A percentile compares a stretch with the other conserved stretches of the same genome.
Evolutionary conservation across 2,888 invertebrate genomes (phyloP).

Genomic region (Chorisops tibialis): DNA sequence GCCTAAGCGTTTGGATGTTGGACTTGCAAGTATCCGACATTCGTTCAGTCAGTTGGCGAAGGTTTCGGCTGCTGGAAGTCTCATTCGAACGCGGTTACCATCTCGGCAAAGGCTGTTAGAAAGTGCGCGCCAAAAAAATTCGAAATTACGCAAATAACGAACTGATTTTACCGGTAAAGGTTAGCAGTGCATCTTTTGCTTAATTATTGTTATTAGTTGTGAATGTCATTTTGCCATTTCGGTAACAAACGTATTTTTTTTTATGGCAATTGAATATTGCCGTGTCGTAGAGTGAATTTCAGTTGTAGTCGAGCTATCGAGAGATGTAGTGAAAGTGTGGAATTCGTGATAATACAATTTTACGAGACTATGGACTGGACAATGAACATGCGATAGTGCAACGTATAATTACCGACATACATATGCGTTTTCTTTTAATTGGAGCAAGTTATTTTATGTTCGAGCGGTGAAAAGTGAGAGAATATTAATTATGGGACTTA

Average conservation of each 20-base stretch:
- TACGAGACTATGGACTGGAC: not conserved
- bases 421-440: slow-evolving; percentile 15
- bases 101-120: not conserved
- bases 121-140: not conserved
- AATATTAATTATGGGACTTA: slow-evolving; percentile 33
- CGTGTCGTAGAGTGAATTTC: no score
- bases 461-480: not conserved
- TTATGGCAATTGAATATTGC: no score
- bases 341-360: not conserved
- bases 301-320: no score
- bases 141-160: not conserved
- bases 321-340: slow-evolving; percentile 19
- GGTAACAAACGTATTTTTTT: no score
- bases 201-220: not conserved
- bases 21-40: slow-evolving; percentile 9
- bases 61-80: slow-evolving; percentile 21
- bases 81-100: not conserved
- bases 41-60: slow-evolving; percentile 26
- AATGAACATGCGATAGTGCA: slow-evolving; percentile 5
- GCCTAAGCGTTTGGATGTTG: slow-evolving; percentile 2
- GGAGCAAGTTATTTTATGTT: not conserved
- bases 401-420: slow-evolving; percentile 3
- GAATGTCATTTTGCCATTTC: no score
- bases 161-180: not conserved
- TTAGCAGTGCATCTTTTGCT: slow-evolving; percentile 7